phyloP scores from a whole-genome alignment of 1,140 invertebrate genomes.

The Bombus impatiens region DNA sequence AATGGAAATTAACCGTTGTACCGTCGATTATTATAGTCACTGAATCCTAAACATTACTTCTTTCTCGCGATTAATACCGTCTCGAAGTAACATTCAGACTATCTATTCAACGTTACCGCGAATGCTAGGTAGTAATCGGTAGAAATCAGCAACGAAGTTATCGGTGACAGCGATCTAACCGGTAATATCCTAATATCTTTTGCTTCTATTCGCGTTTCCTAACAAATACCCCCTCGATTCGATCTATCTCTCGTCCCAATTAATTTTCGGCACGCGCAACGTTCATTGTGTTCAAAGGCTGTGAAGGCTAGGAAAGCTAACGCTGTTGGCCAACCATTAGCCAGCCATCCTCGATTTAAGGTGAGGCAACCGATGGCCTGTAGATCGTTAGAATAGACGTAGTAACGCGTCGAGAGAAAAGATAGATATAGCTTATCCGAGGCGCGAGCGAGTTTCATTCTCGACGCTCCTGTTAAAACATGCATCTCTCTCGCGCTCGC shows the following conservation, averaged over 20 bases:
- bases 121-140: background rate
- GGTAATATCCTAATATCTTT: background rate
- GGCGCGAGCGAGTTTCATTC: background rate
- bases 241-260: conserved; percentile 27
- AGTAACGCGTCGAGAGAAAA: background rate
- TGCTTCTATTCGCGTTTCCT: background rate
- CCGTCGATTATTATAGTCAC: conserved; percentile 9
- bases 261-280: conserved; percentile 33
- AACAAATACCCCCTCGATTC: background rate
- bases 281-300: conserved; percentile 23
- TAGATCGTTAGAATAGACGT: background rate
- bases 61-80: background rate
- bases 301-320: conserved; percentile 32
- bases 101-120: background rate
- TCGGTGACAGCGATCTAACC: conserved; percentile 1
- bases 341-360: conserved; percentile 28
- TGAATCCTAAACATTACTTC: conserved; percentile 15
- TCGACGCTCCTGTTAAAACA: background rate
- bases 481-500: background rate
- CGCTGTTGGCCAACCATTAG: conserved; percentile 14
- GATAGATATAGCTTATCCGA: background rate
- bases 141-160: conserved; percentile 2
- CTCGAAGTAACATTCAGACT: background rate
- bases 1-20: conserved; percentile 34
- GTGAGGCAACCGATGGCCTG: conserved; percentile 11